Evolutionary conservation across 2,113 vertebrate species (phyloP), one percentile per base, ranked within the genome.

Genomic region (Gadus chalcogrammus): DNA sequence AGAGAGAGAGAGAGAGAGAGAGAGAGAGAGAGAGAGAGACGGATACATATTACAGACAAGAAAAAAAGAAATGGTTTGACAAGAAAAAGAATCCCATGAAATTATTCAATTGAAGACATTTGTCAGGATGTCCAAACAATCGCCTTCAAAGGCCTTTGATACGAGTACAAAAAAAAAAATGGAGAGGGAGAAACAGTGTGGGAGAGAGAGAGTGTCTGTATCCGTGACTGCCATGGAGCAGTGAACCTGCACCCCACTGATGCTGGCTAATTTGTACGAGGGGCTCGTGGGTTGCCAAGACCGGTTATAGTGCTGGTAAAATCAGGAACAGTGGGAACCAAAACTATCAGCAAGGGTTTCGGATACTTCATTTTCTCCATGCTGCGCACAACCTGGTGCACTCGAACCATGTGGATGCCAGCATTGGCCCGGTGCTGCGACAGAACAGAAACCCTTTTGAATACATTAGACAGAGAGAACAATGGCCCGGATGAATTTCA

Each of bases 271-370:
- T 91, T 90, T 87, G 81, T 85, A 85, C 75, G 68, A 60, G 66
- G 77, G 82, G 77, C 79, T 82, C 71, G 76, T 87, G 72, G 80
- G 81, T 80, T 89, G 85, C 89, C 88, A 88, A 85, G 77, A 71
- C 80, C 71, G 15, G 84, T 82, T 82, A 84, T 82, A 42, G 77
- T 70, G 76, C 78, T 84, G 85, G 72, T 81, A 73, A 82, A 83
- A 85, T 86, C 86, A 84, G 69, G 64, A 88, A 85, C 89, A 89
- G 88, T 85, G 70, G 86, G 88, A 84, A 83, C 85, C 78, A 82
- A 85, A 86, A 87, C 81, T 87, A 81, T 85, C 86, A 87, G 86
- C 85, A 73, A 86, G 88, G 79, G 84, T 79, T 89, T 88, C 81
- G 65, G 78, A 77, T 82, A 83, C 4, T 18, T n/a, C n/a, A n/a